Base-by-base conservation (phyloP, 2,888 invertebrate species). In the Polydrusus pterygomalis region DNA sequence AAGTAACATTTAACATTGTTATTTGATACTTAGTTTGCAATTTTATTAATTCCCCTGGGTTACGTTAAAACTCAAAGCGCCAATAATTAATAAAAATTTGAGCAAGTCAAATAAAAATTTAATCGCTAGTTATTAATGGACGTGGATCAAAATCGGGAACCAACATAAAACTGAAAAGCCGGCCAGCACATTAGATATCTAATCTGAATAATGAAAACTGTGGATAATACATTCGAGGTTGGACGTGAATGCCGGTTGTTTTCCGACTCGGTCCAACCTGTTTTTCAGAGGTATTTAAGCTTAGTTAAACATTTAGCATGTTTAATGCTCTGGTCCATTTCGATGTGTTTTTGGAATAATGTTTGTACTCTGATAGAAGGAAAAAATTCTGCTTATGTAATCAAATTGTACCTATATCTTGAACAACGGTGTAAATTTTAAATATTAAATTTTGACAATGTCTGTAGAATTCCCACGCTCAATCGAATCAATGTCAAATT, bases 181-280 rank as follows among this genome's bases (percentile, higher is more conserved):
- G n/a, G 9, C 30, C 30, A n/a, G 30, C 10, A 54, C 18, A 25
- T 30, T 30, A 30, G 30, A 56, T 25, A 34, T 56, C 2, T 30
- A 40, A 40, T 40, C 13, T 2, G 15, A 56, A 56, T 30, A 56
- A 56, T 56, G 56, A n/a, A 30, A 56, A 30, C 30, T 30, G 30
- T 56, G 56, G 30, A 56, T 56, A 56, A 56, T 56, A n/a, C 56
- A 56, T 56, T 34, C n/a, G 30, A 51, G 25, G 20, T 20, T 11
- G 3, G 20, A 51, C 0, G 13, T n/a, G 10, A n/a, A 30, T 7
- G 25, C 6, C 30, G 56, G 5, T 11, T 30, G n/a, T 56, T 56
- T 49, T 56, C 7, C 25, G 30, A 56, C 7, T 30, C n/a, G 3
- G 30, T 56, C 56, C 56, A 56, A n/a, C 2, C 18, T 49, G 49